These are phyloP conservation scores for Thymallus thymallus DNA, from an alignment of 2,113 vertebrate species.

Conservation along the genomic window DNA sequence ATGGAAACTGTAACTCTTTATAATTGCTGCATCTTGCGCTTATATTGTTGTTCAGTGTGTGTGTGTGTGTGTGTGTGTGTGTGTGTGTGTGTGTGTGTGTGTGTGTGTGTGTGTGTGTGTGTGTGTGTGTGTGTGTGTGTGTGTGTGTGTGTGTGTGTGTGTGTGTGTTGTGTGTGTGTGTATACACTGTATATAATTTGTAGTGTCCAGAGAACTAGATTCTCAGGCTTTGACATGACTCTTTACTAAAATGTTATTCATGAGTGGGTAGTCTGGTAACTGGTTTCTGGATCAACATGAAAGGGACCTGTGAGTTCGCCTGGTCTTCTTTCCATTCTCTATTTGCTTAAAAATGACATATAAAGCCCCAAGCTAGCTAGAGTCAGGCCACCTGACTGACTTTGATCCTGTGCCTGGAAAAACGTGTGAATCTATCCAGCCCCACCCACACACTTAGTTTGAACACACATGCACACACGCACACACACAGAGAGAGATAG, in stretches of 20 bases:
- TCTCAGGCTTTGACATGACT: constrained; percentile 39
- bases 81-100: too few species aligned
- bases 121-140: too few species aligned
- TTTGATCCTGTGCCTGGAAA: constrained; percentile 58
- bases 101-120: too few species aligned
- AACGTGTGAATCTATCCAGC: constrained; percentile 45
- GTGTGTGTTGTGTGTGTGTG: too few species aligned
- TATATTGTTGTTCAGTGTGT: too few species aligned
- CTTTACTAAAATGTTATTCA: constrained; percentile 52
- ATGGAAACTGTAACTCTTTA: too few species aligned
- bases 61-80: too few species aligned
- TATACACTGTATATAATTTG: too few species aligned
- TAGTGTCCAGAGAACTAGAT: constrained; percentile 40
- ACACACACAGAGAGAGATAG: background rate
- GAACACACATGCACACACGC: background rate
- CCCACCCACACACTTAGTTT: constrained; percentile 35
- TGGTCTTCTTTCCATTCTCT: constrained; percentile 13
- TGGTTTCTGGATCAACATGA: constrained; percentile 56
- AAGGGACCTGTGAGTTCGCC: constrained; percentile 37
- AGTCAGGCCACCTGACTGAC: constrained; percentile 55
- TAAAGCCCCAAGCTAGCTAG: constrained; percentile 45
- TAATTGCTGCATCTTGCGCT: too few species aligned
- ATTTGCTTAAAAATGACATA: constrained; percentile 47
- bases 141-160: too few species aligned
- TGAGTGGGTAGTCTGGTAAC: constrained; percentile 41